Percentiles rank a stretch among this genome's conserved stretches.
phyloP scores from a whole-genome alignment of 2,888 invertebrate species.

The Phengaris arion region DNA sequence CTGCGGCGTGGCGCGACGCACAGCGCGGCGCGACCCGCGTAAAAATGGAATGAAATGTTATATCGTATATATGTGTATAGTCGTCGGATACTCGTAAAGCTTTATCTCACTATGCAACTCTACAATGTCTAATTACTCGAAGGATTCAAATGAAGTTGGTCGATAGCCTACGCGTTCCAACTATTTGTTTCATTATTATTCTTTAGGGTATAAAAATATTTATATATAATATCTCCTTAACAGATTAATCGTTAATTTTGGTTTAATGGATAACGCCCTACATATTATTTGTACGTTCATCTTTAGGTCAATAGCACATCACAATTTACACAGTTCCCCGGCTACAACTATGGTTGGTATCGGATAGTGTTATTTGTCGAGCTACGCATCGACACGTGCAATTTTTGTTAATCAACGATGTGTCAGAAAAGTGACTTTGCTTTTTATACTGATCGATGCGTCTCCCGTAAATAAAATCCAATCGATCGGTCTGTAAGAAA shows the following conservation, averaged over 20 bases:
- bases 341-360: conserved; percentile 54
- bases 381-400: neutral
- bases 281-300: conserved; percentile 74
- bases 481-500: neutral
- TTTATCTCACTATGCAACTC: conserved; percentile 58
- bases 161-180: conserved; percentile 58
- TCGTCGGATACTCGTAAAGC: conserved; percentile 57
- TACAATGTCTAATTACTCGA: conserved; percentile 45
- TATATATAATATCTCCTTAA: conserved; percentile 51
- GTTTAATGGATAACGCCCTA: conserved; percentile 62
- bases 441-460: conserved; percentile 9
- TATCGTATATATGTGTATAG: conserved; percentile 58
- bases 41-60: conserved; percentile 64
- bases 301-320: conserved; percentile 62
- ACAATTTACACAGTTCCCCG: conserved; percentile 59
- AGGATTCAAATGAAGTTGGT: conserved; percentile 56
- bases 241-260: conserved; percentile 54
- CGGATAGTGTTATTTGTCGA: conserved; percentile 33
- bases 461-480: neutral
- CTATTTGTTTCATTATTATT: conserved; percentile 49
- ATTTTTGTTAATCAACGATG: neutral
- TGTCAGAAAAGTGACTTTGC: neutral
- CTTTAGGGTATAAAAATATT: conserved; percentile 74
- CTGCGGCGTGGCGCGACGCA: conserved; percentile 39
- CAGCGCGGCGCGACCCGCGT: conserved; percentile 45